These are phyloP conservation scores for Alexandromys fortis DNA, from an alignment of 2,113 vertebrate genomes.

Conservation along the genomic window DNA sequence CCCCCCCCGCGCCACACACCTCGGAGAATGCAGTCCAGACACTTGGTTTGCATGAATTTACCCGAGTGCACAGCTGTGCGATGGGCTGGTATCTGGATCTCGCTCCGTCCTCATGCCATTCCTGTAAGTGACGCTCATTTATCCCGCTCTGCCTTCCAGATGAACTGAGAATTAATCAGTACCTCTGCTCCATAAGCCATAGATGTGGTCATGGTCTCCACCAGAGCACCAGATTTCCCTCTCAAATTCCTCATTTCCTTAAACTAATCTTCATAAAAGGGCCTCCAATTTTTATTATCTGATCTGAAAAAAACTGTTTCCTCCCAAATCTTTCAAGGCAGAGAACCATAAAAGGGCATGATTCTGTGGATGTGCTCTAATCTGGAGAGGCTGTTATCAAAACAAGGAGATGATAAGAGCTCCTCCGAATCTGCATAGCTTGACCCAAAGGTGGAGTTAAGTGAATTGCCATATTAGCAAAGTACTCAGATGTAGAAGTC, in stretches of 20 bases:
- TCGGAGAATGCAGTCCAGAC: background rate
- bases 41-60: background rate
- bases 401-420: background rate
- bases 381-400: conserved; percentile 41
- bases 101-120: fast-evolving
- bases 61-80: background rate
- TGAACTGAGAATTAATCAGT: conserved; percentile 28
- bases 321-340: background rate
- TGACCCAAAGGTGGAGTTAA: conserved; percentile 19
- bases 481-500: background rate
- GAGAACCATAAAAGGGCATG: conserved; percentile 31
- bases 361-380: conserved; percentile 10
- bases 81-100: background rate
- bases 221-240: background rate
- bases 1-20: background rate
- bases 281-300: conserved; percentile 10
- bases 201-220: background rate
- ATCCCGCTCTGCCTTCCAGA: background rate
- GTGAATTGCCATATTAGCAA: background rate
- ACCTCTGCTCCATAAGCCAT: background rate
- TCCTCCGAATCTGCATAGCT: background rate
- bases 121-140: background rate
- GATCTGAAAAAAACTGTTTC: conserved; percentile 47
- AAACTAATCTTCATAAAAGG: conserved; percentile 52
- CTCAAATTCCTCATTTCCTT: conserved; percentile 53